Evolutionary conservation across 2,888 invertebrate species (phyloP).

Genomic region (Pycnomerus fuliginosus): DNA sequence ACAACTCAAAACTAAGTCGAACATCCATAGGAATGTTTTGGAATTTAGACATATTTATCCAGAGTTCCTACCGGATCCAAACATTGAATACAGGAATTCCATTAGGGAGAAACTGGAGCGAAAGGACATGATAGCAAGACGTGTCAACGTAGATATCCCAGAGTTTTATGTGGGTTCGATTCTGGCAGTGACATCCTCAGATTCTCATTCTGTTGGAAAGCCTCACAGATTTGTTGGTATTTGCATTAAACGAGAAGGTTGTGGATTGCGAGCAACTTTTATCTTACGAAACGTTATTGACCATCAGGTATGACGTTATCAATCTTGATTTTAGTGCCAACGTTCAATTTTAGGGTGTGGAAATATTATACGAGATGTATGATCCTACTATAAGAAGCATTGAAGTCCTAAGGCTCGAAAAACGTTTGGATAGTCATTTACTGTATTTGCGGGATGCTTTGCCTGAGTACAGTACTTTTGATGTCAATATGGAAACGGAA

Average conservation of each 20-base stretch:
- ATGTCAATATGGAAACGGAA: slow-evolving; percentile 88
- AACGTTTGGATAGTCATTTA: slow-evolving; percentile 85
- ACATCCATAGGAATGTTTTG: slow-evolving; percentile 39
- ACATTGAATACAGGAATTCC: slow-evolving; percentile 72
- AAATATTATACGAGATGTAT: slow-evolving; percentile 83
- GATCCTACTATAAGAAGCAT: slow-evolving; percentile 89
- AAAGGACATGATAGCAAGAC: slow-evolving; percentile 86
- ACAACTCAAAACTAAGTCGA: slow-evolving; percentile 7
- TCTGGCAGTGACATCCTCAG: slow-evolving; percentile 83
- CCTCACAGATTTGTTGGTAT: slow-evolving; percentile 88
- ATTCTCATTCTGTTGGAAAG: slow-evolving; percentile 82
- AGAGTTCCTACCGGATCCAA: slow-evolving; percentile 90
- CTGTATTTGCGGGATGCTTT: slow-evolving; percentile 87
- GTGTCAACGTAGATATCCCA: slow-evolving; percentile 82
- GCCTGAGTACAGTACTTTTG: slow-evolving; percentile 89
- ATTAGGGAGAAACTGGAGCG: slow-evolving; percentile 88
- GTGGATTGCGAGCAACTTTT: slow-evolving; percentile 83
- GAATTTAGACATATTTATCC: slow-evolving; percentile 76
- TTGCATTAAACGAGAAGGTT: slow-evolving; percentile 82
- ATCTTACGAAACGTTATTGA: slow-evolving; percentile 92
- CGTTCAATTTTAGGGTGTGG: no score
- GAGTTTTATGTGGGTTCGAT: slow-evolving; percentile 98
- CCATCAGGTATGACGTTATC: no score
- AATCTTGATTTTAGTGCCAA: no score
- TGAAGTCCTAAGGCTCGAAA: slow-evolving; percentile 89